Evolutionary conservation across 1,140 invertebrate genomes (phyloP), one percentile per base, ranked within the genome.

Genomic region (Tigriopus japonicus): DNA sequence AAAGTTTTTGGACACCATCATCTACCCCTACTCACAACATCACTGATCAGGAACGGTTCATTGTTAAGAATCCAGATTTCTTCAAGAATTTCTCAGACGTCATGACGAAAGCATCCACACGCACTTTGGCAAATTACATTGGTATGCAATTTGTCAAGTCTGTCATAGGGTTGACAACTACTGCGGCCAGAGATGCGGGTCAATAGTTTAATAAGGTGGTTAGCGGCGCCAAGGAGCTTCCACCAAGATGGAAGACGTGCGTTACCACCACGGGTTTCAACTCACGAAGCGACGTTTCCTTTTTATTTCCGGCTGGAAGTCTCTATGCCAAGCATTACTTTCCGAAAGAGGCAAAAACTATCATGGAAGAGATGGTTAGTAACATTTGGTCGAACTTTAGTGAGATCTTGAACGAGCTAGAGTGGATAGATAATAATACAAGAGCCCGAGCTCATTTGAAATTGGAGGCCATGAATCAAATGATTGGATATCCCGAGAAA

Each of bases 261-360:
- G 24, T 54, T 3, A 19, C 15, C 14, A n/a, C 23, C 14, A 24
- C 24, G 15, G 24, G 23, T 2, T 19, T 17, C 52, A 35, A 35
- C 28, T 5, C 28, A 5, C 3, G 28, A 3, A 35, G 28, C 28
- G 28, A 35, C 28, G 9, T 35, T 3, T n/a, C 17, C 15, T 21
- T 21, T 6, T 14, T 17, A 14, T n/a, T 5, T 6, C 52, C 17
- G 7, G 53, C 23, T 58, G 56, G 19, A 9, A 35, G 17, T n/a
- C 17, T 58, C 6, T 58, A 58, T n/a, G 56, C 42, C 13, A 58
- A 15, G n/a, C n/a, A 42, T n/a, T 42, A 41, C 42, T 58, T 58
- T 41, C 41, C 14, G 6, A 41, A 41, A 19, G 15, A 28, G n/a
- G 19, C 35, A 3, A 58, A 58, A n/a, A 7, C 6, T 14, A n/a